Base-by-base conservation (phyloP, 37 sponge, comb jelly and placozoan species). In the Agelas oroides region DNA sequence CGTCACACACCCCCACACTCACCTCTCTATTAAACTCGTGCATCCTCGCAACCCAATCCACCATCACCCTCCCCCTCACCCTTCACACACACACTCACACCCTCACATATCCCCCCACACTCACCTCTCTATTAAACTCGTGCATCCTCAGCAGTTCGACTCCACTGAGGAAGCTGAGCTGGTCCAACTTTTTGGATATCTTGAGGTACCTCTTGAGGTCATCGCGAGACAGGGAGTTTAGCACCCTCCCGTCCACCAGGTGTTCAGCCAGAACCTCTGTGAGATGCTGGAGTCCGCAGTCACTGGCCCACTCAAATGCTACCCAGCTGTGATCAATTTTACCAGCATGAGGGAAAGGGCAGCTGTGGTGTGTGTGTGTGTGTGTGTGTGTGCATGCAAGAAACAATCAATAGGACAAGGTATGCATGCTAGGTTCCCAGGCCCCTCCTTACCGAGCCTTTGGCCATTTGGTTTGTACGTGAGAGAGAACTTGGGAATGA, bases 171-270 rank as follows among this genome's bases (percentile, higher is more conserved):
- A 96, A 84, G 71, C 96, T 96, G 75, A 92, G 69, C 89, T 90
- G 89, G 46, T 78, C 87, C 35, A 75, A 32, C 27, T 84, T 74
- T 64, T 71, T 84, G 65, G 68, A 37, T 30, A 96, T 81, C 60
- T 92, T 92, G 53, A 97, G 79, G 54, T 90, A 60, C 53, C 75
- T 85, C 54, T 90, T 89, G 13, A 94, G 63, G 57, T 97, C 97
- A 0, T 92, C 86, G 61, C 84, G 92, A 0, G 76, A 75, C 34
- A 97, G 93, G 25, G 93, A 90, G 74, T 92, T 80, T 37, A 97
- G 90, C 27, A 97, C 90, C 27, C 91, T 79, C 30, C 95, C 98
- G 66, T 97, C 95, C 73, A 95, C 92, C 61, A 97, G 82, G 76
- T 95, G 80, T 18, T 63, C 52, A 14, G 70, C 53, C 35, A 96